phyloP scores from a whole-genome alignment of 2,888 invertebrate species.

The Hirudinaria manillensis region DNA sequence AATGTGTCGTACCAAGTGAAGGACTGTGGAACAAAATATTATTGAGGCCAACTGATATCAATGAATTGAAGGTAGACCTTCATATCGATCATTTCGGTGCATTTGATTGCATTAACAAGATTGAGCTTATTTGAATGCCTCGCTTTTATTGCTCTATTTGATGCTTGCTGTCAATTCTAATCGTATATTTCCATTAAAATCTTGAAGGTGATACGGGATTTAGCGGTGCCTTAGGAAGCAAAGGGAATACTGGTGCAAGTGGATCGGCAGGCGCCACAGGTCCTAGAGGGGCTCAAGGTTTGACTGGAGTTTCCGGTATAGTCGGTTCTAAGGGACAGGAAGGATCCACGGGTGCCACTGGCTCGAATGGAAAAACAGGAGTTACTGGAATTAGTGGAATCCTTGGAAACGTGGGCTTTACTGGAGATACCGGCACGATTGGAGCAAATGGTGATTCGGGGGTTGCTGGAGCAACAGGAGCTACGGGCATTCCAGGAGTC shows the following conservation, averaged over 20 bases:
- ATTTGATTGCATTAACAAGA: too few species aligned
- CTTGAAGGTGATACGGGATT: slow-evolving; percentile 28
- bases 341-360: slow-evolving; percentile 30
- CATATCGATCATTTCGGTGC: too few species aligned
- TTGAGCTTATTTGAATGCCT: too few species aligned
- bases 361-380: slow-evolving; percentile 29
- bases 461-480: slow-evolving; percentile 5
- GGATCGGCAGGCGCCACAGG: slow-evolving; percentile 8
- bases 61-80: too few species aligned
- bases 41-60: too few species aligned
- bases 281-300: slow-evolving; percentile 23
- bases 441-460: slow-evolving; percentile 15
- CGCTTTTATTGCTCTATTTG: too few species aligned
- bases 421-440: slow-evolving; percentile 26
- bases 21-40: too few species aligned
- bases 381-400: slow-evolving; percentile 25
- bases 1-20: too few species aligned
- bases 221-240: slow-evolving; percentile 26
- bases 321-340: slow-evolving; percentile 30
- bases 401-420: slow-evolving; percentile 21
- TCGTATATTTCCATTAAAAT: slow-evolving; percentile 12
- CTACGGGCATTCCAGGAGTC: slow-evolving; percentile 3
- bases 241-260: not conserved
- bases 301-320: slow-evolving; percentile 25
- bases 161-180: too few species aligned